Percentiles rank a stretch among this genome's conserved stretches.
These are phyloP conservation scores for Scaptomyza pallida DNA, from an alignment of 1,140 invertebrate genomes.

Conservation along the genomic window DNA sequence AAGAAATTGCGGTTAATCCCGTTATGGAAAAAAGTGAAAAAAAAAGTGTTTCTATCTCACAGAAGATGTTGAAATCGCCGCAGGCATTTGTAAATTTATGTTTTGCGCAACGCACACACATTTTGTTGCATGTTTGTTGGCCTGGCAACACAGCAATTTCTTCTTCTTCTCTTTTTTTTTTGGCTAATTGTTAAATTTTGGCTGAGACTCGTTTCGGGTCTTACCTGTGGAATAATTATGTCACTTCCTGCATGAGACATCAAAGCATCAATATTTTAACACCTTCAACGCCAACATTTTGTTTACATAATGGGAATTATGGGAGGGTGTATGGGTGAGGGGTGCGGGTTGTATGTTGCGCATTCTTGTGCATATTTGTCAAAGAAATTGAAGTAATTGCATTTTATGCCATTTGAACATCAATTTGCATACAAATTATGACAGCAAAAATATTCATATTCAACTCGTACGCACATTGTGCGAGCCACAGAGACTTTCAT, in stretches of 20 bases:
- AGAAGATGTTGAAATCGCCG: constrained; percentile 43
- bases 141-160: constrained; percentile 38
- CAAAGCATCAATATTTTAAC: constrained; percentile 61
- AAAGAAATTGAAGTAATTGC: constrained; percentile 76
- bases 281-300: constrained; percentile 59
- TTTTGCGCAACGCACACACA: constrained; percentile 13
- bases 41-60: constrained; percentile 23
- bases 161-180: too few species aligned
- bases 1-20: constrained; percentile 84
- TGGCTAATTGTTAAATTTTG: constrained; percentile 57
- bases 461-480: constrained; percentile 25
- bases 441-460: constrained; percentile 44
- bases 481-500: not conserved
- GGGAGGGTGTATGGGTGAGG: not conserved
- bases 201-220: too few species aligned
- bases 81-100: constrained; percentile 48
- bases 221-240: constrained; percentile 2
- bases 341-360: not conserved
- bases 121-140: constrained; percentile 22
- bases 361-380: constrained; percentile 61
- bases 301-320: constrained; percentile 70
- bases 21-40: constrained; percentile 50
- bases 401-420: constrained; percentile 52
- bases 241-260: constrained; percentile 34
- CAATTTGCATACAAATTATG: constrained; percentile 48